phyloP scores from a whole-genome alignment of 2,797 vertebrate species.

The Intellagama lesueurii region DNA sequence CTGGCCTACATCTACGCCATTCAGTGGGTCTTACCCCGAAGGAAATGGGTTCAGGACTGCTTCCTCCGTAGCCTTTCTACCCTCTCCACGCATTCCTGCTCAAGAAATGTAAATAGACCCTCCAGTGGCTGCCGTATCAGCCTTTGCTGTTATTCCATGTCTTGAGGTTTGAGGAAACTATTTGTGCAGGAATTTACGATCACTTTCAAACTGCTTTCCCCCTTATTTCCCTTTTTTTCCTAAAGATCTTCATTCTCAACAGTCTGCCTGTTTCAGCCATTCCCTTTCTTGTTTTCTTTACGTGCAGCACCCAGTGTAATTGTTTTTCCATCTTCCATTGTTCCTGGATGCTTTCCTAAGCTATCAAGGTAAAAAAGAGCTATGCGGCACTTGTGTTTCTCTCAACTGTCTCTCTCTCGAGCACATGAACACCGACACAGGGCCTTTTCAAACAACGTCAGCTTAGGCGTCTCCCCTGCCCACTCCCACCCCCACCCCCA shows the following conservation, averaged over 20 bases:
- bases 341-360: slow-evolving; percentile 57
- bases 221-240: slow-evolving; percentile 15
- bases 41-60: neutral
- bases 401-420: neutral
- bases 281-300: slow-evolving; percentile 73
- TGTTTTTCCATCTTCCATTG: slow-evolving; percentile 68
- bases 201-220: neutral
- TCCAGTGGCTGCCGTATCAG: slow-evolving; percentile 38
- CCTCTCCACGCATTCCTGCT: slow-evolving; percentile 50
- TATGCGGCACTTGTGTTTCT: slow-evolving; percentile 39
- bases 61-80: slow-evolving; percentile 42
- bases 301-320: slow-evolving; percentile 60
- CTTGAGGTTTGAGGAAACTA: slow-evolving; percentile 56
- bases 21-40: neutral
- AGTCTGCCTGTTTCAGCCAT: slow-evolving; percentile 63
- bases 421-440: neutral
- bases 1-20: neutral
- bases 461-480: no score
- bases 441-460: neutral
- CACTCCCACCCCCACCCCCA: neutral
- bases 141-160: slow-evolving; percentile 40
- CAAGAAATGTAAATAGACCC: slow-evolving; percentile 56
- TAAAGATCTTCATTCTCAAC: slow-evolving; percentile 56
- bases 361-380: slow-evolving; percentile 32
- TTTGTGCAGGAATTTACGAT: slow-evolving; percentile 44